A percentile compares a stretch with the other conserved stretches of the same genome.
phyloP scores from a whole-genome alignment of 2,888 invertebrate genomes.

The Thyatira batis region DNA sequence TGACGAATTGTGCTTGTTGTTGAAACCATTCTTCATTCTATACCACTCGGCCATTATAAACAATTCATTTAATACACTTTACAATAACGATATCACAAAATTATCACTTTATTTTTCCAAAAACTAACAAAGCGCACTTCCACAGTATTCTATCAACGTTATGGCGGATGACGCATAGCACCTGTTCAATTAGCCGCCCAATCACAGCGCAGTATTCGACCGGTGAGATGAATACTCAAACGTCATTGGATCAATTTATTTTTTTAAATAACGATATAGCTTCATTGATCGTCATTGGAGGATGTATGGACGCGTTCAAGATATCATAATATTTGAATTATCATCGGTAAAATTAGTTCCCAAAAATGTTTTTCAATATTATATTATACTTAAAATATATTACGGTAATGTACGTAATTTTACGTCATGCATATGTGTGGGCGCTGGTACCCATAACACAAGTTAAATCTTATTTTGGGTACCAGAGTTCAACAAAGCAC shows the following conservation, averaged over 20 bases:
- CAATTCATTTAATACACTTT: slow-evolving; percentile 59
- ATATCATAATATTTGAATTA: background rate
- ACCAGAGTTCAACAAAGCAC: too few species aligned
- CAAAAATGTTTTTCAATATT: background rate
- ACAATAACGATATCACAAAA: slow-evolving; percentile 51
- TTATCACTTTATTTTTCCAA: slow-evolving; percentile 44
- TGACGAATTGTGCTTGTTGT: slow-evolving; percentile 71
- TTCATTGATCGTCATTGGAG: slow-evolving; percentile 30
- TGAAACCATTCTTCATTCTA: slow-evolving; percentile 68
- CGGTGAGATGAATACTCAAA: slow-evolving; percentile 64
- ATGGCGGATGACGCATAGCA: slow-evolving; percentile 82
- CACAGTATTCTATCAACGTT: slow-evolving; percentile 66
- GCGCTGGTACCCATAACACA: too few species aligned
- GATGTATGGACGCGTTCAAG: slow-evolving; percentile 38
- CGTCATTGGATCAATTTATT: slow-evolving; percentile 55
- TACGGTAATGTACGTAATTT: too few species aligned
- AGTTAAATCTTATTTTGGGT: too few species aligned
- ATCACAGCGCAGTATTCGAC: slow-evolving; percentile 60
- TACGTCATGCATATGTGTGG: too few species aligned
- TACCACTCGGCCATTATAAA: slow-evolving; percentile 74
- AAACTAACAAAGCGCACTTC: slow-evolving; percentile 69
- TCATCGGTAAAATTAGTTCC: background rate
- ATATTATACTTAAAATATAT: too few species aligned
- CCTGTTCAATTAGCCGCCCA: slow-evolving; percentile 64
- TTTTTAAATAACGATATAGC: slow-evolving; percentile 52